phyloP scores from a whole-genome alignment of 2,113 vertebrate species.

The Oncorhynchus kisutch region DNA sequence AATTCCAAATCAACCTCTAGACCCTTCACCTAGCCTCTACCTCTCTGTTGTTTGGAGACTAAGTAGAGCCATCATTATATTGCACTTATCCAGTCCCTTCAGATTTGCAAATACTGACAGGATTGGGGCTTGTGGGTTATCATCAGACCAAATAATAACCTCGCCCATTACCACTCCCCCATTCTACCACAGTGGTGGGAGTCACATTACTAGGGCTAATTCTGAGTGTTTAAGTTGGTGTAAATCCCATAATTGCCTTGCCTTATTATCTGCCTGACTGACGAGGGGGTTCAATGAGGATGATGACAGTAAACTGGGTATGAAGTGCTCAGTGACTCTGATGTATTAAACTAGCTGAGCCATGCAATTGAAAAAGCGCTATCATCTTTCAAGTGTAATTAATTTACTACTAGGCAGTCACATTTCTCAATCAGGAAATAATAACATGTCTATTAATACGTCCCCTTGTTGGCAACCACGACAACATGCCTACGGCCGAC shows the following conservation, averaged over 20 bases:
- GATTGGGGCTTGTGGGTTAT: background rate
- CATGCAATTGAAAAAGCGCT: background rate
- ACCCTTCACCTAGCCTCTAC: background rate
- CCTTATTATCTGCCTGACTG: background rate
- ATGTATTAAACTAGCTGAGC: background rate
- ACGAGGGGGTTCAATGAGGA: background rate
- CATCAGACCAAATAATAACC: background rate
- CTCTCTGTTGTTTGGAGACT: too few relatives aligned
- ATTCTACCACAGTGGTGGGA: background rate
- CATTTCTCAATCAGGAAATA: background rate
- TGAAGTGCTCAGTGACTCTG: background rate
- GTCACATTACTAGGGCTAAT: background rate
- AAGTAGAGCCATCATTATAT: too few relatives aligned
- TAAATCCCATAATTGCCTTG: background rate
- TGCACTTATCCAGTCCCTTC: too few relatives aligned
- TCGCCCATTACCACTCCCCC: background rate
- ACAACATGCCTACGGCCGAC: too few relatives aligned
- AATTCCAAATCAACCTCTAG: background rate
- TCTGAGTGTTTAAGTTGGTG: background rate
- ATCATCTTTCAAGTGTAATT: background rate
- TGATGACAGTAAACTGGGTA: background rate
- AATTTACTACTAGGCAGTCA: background rate
- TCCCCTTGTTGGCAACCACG: background rate
- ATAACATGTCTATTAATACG: constrained; percentile 1
- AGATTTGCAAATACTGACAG: too few relatives aligned